These are phyloP conservation scores for Cosmia pyralina DNA, from an alignment of 2,888 invertebrate genomes.

Conservation along the genomic window DNA sequence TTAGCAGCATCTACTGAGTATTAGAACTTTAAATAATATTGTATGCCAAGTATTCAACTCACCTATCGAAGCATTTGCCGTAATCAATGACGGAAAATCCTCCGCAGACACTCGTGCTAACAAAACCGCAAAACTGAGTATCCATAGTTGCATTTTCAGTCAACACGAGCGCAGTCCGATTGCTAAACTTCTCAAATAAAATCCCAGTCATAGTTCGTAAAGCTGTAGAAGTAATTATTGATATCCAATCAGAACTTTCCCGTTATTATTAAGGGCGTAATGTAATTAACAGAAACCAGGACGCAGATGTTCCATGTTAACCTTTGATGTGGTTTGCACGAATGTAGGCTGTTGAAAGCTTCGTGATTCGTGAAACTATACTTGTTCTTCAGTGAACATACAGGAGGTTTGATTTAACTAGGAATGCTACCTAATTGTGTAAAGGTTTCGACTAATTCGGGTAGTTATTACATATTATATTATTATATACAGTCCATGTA, in stretches of 20 bases:
- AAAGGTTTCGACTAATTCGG: not conserved
- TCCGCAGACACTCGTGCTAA: slow-evolving; percentile 79
- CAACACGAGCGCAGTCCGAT: slow-evolving; percentile 64
- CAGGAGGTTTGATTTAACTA: slow-evolving; percentile 37
- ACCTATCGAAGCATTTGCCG: slow-evolving; percentile 94
- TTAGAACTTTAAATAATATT: not conserved
- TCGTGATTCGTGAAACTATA: slow-evolving; percentile 50
- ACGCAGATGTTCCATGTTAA: slow-evolving; percentile 78
- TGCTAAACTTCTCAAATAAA: slow-evolving; percentile 62
- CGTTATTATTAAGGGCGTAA: slow-evolving; percentile 69
- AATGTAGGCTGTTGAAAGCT: slow-evolving; percentile 55
- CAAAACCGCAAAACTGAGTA: slow-evolving; percentile 69
- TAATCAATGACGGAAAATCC: slow-evolving; percentile 93
- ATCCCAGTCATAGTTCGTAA: slow-evolving; percentile 78
- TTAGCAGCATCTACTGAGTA: too few relatives aligned
- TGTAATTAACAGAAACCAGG: slow-evolving; percentile 55
- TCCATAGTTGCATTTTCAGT: slow-evolving; percentile 78
- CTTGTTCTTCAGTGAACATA: slow-evolving; percentile 41
- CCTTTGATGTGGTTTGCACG: slow-evolving; percentile 74
- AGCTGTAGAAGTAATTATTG: slow-evolving; percentile 59
- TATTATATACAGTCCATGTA: too few relatives aligned
- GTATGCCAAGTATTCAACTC: slow-evolving; percentile 63
- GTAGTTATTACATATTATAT: not conserved
- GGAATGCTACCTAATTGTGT: not conserved
- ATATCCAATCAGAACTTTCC: slow-evolving; percentile 60